These are phyloP conservation scores for Lepisosteus oculatus DNA, from an alignment of 2,113 vertebrate species.

Conservation along the genomic window DNA sequence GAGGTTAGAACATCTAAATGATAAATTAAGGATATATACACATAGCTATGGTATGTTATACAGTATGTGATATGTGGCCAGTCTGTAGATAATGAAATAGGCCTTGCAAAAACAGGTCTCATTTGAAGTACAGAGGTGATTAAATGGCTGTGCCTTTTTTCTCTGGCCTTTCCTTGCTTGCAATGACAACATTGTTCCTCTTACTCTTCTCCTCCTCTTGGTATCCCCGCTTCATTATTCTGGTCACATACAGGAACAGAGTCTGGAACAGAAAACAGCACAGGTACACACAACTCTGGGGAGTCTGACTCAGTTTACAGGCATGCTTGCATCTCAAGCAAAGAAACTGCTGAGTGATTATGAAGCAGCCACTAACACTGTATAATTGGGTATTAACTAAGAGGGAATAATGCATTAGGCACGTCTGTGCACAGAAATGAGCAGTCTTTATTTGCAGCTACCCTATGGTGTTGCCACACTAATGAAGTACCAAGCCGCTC, in stretches of 20 bases:
- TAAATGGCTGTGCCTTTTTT: slow-evolving; percentile 59
- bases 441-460: no score
- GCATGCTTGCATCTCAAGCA: no score
- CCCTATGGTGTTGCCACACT: no score
- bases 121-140: neutral
- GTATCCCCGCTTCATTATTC: slow-evolving; percentile 62
- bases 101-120: neutral
- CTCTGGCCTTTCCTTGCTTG: slow-evolving; percentile 53
- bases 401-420: no score
- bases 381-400: no score
- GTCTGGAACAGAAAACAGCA: slow-evolving; percentile 41
- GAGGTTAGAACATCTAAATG: slow-evolving; percentile 2
- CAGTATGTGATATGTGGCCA: slow-evolving; percentile 15
- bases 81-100: slow-evolving; percentile 2
- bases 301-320: no score
- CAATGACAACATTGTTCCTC: slow-evolving; percentile 28
- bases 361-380: no score
- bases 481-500: no score
- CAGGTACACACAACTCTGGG: neutral
- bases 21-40: slow-evolving; percentile 42
- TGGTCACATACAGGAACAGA: slow-evolving; percentile 63
- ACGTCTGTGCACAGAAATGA: no score
- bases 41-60: slow-evolving; percentile 23
- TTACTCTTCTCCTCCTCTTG: slow-evolving; percentile 50
- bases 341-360: no score